Evolutionary conservation across 1,140 invertebrate species (phyloP).

Genomic region (Dreissena rostriformis): DNA sequence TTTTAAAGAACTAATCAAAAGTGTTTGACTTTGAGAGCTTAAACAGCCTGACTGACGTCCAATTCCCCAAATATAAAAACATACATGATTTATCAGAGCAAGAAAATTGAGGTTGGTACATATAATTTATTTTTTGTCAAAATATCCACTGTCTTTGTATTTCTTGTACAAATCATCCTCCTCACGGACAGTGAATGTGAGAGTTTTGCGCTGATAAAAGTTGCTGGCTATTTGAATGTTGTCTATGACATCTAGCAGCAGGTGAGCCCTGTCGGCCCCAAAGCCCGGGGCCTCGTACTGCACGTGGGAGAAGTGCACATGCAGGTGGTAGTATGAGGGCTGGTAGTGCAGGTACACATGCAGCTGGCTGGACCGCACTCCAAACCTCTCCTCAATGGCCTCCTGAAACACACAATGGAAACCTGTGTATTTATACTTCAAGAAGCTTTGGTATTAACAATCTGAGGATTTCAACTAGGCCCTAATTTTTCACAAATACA

Average conservation of each 20-base stretch:
- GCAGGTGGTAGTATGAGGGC: constrained; percentile 98
- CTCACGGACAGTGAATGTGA: constrained; percentile 83
- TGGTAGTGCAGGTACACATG: constrained; percentile 96
- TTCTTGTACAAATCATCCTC: constrained; percentile 74
- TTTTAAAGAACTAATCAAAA: too few species aligned
- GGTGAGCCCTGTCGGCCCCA: constrained; percentile 91
- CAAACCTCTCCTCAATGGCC: constrained; percentile 91
- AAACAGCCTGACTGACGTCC: too few species aligned
- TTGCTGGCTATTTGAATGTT: constrained; percentile 92
- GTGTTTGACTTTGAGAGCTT: too few species aligned
- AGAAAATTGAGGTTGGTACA: too few species aligned
- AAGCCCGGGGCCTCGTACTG: constrained; percentile 90
- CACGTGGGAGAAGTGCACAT: constrained; percentile 95
- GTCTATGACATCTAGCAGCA: constrained; percentile 93
- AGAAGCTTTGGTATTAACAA: too few species aligned
- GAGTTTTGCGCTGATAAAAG: constrained; percentile 92
- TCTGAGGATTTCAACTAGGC: too few species aligned
- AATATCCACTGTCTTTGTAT: constrained; percentile 71
- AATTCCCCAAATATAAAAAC: too few species aligned
- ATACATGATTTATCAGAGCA: too few species aligned
- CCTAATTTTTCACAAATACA: too few species aligned
- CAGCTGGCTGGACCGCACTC: constrained; percentile 87
- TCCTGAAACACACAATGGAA: constrained; percentile 83
- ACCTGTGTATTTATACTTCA: too few species aligned
- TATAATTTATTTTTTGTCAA: too few species aligned